phyloP scores from a whole-genome alignment of 2,797 vertebrate genomes.

The Lagocephalus sceleratus region DNA sequence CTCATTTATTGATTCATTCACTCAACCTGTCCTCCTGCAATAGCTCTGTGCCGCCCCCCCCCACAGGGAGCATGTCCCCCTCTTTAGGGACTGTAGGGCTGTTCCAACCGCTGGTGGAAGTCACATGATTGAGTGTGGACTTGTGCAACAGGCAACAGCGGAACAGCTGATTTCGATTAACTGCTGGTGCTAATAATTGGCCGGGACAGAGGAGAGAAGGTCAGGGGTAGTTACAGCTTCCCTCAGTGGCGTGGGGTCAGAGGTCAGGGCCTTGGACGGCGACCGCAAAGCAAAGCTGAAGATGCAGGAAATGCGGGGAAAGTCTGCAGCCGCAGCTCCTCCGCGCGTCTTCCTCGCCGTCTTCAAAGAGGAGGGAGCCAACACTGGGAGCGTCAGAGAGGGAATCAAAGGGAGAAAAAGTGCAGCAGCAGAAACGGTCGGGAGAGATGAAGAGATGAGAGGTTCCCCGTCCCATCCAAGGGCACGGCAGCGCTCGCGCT shows the following conservation, averaged over 20 bases:
- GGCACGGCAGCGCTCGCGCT: constrained; percentile 60
- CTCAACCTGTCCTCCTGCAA: too few species aligned
- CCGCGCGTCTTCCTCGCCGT: too few species aligned
- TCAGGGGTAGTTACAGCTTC: constrained; percentile 45
- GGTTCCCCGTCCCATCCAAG: constrained; percentile 55
- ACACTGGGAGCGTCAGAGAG: background rate
- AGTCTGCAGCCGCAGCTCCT: background rate
- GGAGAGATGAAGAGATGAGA: constrained; percentile 28
- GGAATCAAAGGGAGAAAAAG: background rate
- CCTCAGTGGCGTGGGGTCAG: constrained; percentile 29
- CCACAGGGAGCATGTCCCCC: too few species aligned
- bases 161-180: constrained; percentile 24
- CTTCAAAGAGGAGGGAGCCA: background rate
- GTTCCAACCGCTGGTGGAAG: too few species aligned
- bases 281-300: constrained; percentile 21
- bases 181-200: constrained; percentile 37
- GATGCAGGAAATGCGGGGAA: background rate
- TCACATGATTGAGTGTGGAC: too few species aligned
- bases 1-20: too few species aligned
- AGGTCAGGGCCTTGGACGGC: constrained; percentile 29
- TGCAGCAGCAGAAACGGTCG: background rate
- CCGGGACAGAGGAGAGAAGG: constrained; percentile 32
- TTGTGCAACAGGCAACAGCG: too few species aligned
- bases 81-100: too few species aligned
- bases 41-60: too few species aligned